Percentiles rank a stretch among this genome's conserved stretches.
These are phyloP conservation scores for Himalopsyche anomala DNA, from an alignment of 2,888 invertebrate species.

Conservation along the genomic window DNA sequence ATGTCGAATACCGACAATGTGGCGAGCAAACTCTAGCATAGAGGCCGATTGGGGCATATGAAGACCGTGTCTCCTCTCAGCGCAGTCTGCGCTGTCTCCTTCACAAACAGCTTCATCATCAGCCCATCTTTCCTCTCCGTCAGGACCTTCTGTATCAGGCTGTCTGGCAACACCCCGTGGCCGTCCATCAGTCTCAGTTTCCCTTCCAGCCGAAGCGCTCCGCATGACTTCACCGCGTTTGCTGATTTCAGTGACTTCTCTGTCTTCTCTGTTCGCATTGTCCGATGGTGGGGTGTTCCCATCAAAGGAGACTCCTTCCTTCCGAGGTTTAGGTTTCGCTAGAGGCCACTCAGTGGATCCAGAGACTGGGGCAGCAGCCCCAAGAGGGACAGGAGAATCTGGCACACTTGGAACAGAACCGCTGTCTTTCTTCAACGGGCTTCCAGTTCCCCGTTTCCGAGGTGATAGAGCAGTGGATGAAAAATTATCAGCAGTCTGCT, in stretches of 20 bases:
- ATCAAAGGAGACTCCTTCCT: constrained; percentile 68
- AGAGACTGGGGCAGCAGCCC: constrained; percentile 69
- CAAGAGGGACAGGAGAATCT: constrained; percentile 74
- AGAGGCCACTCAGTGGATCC: constrained; percentile 69
- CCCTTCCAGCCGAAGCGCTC: constrained; percentile 53
- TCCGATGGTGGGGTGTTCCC: constrained; percentile 66
- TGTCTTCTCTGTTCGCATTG: constrained; percentile 71
- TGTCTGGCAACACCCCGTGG: constrained; percentile 47
- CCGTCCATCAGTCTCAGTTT: constrained; percentile 61
- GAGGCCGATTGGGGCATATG: constrained; percentile 78
- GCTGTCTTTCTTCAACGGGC: constrained; percentile 67
- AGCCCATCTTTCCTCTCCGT: constrained; percentile 62
- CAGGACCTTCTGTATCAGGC: constrained; percentile 54
- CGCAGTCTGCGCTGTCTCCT: constrained; percentile 76
- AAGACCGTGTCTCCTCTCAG: constrained; percentile 75
- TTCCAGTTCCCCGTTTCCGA: constrained; percentile 59
- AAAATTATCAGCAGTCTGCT: constrained; percentile 68
- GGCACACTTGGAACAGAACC: constrained; percentile 66
- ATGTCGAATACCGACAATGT: constrained; percentile 78
- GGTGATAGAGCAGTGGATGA: constrained; percentile 56
- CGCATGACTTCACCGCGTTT: constrained; percentile 68
- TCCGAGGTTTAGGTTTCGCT: constrained; percentile 69
- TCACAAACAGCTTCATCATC: constrained; percentile 68
- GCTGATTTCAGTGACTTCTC: constrained; percentile 77
- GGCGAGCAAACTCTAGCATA: constrained; percentile 77